Conservation (phyloP, 2,797 vertebrate species). For the Percopsis omiscomaycus region DNA sequence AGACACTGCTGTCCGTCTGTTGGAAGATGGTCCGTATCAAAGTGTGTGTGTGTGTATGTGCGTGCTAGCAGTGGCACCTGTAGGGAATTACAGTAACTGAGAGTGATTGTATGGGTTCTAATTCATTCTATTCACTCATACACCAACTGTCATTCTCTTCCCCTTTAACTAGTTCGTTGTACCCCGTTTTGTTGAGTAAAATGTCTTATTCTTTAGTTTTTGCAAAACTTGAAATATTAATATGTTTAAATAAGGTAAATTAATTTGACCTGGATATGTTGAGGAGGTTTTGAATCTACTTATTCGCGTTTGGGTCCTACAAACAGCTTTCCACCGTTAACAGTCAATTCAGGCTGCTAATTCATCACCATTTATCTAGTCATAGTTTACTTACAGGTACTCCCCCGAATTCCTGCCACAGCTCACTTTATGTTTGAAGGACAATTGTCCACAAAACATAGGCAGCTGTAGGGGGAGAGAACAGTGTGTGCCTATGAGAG, state of each 20-base stretch:
- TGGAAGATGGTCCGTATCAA: constrained; percentile 52
- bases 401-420: no score
- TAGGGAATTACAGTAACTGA: constrained; percentile 67
- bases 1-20: constrained; percentile 62
- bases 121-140: constrained; percentile 2
- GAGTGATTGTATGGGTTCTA: constrained; percentile 41
- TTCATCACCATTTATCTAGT: constrained; percentile 5
- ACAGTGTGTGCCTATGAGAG: no score
- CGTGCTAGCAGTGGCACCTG: constrained; percentile 32
- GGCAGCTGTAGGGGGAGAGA: no score
- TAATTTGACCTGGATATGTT: no score
- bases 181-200: no score
- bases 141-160: constrained; percentile 11
- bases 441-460: no score
- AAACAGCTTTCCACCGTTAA: background rate
- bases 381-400: background rate
- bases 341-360: background rate
- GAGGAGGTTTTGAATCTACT: no score
- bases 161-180: constrained; percentile 17
- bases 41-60: constrained; percentile 36
- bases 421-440: no score
- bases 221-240: no score
- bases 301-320: background rate
- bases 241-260: no score
- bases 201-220: no score